These are phyloP conservation scores for Phocides pigmalion DNA, from an alignment of 1,140 invertebrate species.

Conservation along the genomic window DNA sequence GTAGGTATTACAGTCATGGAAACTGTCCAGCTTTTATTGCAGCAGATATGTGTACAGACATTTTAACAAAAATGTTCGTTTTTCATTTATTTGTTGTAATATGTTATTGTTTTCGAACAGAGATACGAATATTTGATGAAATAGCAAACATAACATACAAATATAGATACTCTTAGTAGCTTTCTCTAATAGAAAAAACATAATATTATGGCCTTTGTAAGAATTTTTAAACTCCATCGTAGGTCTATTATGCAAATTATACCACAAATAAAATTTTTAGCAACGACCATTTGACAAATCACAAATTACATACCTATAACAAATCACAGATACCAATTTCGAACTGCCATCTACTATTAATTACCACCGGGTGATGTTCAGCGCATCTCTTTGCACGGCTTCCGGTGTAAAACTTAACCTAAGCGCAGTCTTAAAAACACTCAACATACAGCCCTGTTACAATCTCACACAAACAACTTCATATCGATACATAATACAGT, in stretches of 20 bases:
- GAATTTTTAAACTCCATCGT: background rate
- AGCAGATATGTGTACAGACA: background rate
- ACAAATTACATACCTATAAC: slow-evolving; percentile 41
- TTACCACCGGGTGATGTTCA: slow-evolving; percentile 37
- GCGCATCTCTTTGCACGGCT: slow-evolving; percentile 3
- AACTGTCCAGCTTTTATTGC: background rate
- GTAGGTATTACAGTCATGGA: background rate
- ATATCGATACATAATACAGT: slow-evolving; percentile 7
- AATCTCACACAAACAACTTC: slow-evolving; percentile 58
- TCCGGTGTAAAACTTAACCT: slow-evolving; percentile 55
- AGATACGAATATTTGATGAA: background rate
- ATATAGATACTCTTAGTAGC: background rate
- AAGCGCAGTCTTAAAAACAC: slow-evolving; percentile 78
- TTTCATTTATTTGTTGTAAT: too few species aligned
- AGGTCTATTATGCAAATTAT: slow-evolving; percentile 18
- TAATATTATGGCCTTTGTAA: background rate
- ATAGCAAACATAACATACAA: background rate
- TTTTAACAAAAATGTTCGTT: too few species aligned
- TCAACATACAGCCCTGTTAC: slow-evolving; percentile 59
- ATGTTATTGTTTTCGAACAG: background rate
- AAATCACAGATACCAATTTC: slow-evolving; percentile 78
- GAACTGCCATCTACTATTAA: slow-evolving; percentile 57
- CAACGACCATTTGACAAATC: slow-evolving; percentile 7
- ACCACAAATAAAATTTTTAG: background rate
- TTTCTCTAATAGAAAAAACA: background rate